phyloP scores from a whole-genome alignment of 2,797 vertebrate species.

The Sebastolobus alascanus region DNA sequence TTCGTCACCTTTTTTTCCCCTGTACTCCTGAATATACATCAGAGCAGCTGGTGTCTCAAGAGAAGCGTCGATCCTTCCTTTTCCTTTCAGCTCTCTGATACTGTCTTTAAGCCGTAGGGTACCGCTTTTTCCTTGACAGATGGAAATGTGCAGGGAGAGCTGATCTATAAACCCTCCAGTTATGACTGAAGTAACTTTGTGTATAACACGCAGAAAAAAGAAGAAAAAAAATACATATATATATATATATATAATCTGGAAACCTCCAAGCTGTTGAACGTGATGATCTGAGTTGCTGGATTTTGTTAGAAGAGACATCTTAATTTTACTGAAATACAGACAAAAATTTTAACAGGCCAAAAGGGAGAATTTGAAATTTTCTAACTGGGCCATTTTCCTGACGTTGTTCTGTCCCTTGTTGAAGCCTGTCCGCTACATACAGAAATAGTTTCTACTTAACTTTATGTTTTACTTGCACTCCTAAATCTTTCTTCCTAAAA shows the following conservation, averaged over 20 bases:
- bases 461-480: slow-evolving; percentile 32
- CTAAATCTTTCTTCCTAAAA: slow-evolving; percentile 4
- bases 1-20: slow-evolving; percentile 80
- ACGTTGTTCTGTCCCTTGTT: slow-evolving; percentile 16
- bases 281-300: slow-evolving; percentile 18
- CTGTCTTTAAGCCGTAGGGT: slow-evolving; percentile 51
- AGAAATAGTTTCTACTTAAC: slow-evolving; percentile 8
- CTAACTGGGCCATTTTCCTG: slow-evolving; percentile 42
- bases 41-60: slow-evolving; percentile 66
- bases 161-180: slow-evolving; percentile 54
- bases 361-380: slow-evolving; percentile 44
- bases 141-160: slow-evolving; percentile 48
- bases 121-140: slow-evolving; percentile 56
- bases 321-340: slow-evolving; percentile 32
- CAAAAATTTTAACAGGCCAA: slow-evolving; percentile 30
- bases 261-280: slow-evolving; percentile 29
- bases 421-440: slow-evolving; percentile 15
- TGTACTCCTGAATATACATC: slow-evolving; percentile 83
- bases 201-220: slow-evolving; percentile 14
- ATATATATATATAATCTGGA: slow-evolving; percentile 1
- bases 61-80: slow-evolving; percentile 57
- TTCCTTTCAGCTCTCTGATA: slow-evolving; percentile 50
- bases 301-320: slow-evolving; percentile 25
- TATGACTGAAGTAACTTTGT: slow-evolving; percentile 54
- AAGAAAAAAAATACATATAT: too few relatives aligned